Conservation (phyloP, 35 echinoderm and acorn worm genomes). For the Anneissia japonica region DNA sequence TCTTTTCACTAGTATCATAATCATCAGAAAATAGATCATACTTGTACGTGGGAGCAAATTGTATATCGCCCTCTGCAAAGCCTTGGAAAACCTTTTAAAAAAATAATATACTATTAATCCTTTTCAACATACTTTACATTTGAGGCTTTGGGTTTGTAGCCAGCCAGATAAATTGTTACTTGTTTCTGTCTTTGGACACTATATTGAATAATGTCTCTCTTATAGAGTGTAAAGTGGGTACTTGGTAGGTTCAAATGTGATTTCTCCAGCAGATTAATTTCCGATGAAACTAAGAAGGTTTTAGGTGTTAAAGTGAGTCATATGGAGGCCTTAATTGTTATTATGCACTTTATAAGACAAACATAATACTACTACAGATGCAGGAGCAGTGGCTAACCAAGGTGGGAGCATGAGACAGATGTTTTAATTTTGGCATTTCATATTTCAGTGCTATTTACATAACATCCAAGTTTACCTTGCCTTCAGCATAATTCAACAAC, state of each 20-base stretch:
- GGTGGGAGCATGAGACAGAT: too few species aligned
- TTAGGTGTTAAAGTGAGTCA: background rate
- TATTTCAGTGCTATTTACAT: too few species aligned
- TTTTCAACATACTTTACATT: too few species aligned
- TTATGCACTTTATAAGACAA: background rate
- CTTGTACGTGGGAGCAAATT: slow-evolving; percentile 94
- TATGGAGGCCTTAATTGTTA: background rate
- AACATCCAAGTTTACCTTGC: slow-evolving; percentile 48
- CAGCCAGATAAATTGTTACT: too few species aligned
- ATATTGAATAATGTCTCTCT: too few species aligned
- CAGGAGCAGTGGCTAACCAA: too few species aligned
- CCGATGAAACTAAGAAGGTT: background rate
- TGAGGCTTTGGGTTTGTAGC: too few species aligned
- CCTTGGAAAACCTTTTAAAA: slow-evolving; percentile 72
- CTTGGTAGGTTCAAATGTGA: background rate
- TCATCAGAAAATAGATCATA: slow-evolving; percentile 97
- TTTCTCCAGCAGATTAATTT: background rate
- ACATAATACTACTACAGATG: too few species aligned
- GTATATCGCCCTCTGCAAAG: slow-evolving; percentile 79
- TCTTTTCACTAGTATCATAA: slow-evolving; percentile 97
- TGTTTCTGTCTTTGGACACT: too few species aligned
- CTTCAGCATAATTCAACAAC: slow-evolving; percentile 50
- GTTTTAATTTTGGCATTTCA: too few species aligned
- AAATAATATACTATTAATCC: background rate
- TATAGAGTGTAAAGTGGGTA: background rate